Base-by-base conservation (phyloP, 2,888 invertebrate species). In the Cyaniris semiargus region DNA sequence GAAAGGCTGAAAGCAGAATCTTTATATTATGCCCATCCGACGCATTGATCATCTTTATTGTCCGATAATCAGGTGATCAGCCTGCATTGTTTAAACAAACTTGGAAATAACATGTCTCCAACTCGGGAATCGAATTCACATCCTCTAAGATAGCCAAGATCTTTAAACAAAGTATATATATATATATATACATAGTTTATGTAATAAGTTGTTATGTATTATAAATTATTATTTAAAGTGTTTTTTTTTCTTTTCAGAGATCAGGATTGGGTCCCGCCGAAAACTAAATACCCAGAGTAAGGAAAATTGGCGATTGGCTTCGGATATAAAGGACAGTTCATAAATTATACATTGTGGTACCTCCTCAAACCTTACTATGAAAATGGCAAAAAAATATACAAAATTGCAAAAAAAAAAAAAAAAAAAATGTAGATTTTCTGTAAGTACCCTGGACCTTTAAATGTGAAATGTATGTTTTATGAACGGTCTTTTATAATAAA, bases 211-310 rank as follows among this genome's bases (percentile, higher is more conserved):
- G n/a, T n/a, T n/a, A n/a, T n/a, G 3, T 48, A 15, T 15, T 48
- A 48, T 10, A 48, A 48, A 13, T 48, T 48, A 13, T 48, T 48
- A 15, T 48, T 48, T 48, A 15, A 48, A 53, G 44, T 27, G 0
- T 2, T 23, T n/a, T 53, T 5, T 27, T 53, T 48, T 18, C 3
- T 23, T 74, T 74, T 48, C 74, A 74, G 74, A 44, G 53, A 74
- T 48, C 44, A 27, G 44, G 74, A 74, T 23, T 23, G 23, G 74
- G 74, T 48, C 48, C 74, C 74, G 44, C 74, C 74, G 23, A 53
- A 53, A 48, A 74, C 48, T 27, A 74, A 74, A 53, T 18, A 66
- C 23, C 74, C 74, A 2, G 48, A 74, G 18, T 74, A 74, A 74
- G 6, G 15, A 15, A 38, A 38, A 3, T 70, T 1, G 34, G 6